Evolutionary conservation across 2,113 vertebrate species (phyloP).

Genomic region (Pan paniscus): DNA sequence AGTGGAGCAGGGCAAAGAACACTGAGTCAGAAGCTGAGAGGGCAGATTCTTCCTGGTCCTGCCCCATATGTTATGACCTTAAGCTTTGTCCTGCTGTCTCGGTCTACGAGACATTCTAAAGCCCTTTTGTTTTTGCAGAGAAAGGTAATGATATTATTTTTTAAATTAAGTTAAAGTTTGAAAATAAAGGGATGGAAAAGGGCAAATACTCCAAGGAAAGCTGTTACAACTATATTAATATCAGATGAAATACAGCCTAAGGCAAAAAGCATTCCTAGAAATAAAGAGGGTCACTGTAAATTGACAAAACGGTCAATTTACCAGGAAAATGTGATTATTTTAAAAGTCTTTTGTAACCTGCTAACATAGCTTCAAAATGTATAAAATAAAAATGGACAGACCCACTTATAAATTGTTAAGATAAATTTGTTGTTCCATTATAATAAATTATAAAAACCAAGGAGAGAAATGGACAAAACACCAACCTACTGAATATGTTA

Average conservation of each 20-base stretch:
- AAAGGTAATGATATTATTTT: background rate
- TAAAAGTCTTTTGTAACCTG: background rate
- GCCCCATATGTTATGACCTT: background rate
- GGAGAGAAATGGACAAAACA: background rate
- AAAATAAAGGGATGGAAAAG: background rate
- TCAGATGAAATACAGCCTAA: background rate
- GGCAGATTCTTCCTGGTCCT: no score
- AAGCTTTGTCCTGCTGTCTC: no score
- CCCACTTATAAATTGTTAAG: background rate
- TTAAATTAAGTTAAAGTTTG: background rate
- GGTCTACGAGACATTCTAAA: rapidly evolving
- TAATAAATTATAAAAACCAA: background rate
- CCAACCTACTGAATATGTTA: background rate
- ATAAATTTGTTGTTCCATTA: background rate
- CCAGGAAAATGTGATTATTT: background rate
- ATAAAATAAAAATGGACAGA: background rate
- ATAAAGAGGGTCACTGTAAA: background rate
- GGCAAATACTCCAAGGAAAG: background rate
- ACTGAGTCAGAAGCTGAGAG: no score
- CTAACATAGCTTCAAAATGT: background rate
- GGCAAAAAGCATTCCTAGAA: background rate
- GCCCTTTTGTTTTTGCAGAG: background rate
- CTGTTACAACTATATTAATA: background rate
- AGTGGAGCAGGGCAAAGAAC: background rate
- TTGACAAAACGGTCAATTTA: background rate